phyloP scores from a whole-genome alignment of 2,113 vertebrate genomes.

The Seriola rivoliana region DNA sequence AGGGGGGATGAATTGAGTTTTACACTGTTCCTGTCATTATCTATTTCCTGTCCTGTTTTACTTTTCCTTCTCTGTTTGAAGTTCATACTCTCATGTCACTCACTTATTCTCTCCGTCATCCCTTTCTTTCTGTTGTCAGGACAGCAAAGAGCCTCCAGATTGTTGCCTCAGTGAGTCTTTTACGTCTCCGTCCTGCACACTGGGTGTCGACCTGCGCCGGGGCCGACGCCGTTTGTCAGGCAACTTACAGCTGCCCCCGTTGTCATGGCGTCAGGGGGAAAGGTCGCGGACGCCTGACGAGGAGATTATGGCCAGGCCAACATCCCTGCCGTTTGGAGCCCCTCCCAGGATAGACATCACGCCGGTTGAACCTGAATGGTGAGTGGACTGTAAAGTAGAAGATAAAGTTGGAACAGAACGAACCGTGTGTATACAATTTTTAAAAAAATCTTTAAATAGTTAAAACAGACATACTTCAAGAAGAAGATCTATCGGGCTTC shows the following conservation, averaged over 20 bases:
- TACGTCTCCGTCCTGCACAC: conserved; percentile 89
- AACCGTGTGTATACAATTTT: too few species aligned
- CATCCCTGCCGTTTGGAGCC: conserved; percentile 89
- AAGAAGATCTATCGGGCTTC: neutral
- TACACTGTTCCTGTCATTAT: neutral
- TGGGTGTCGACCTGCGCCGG: conserved; percentile 93
- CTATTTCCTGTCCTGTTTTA: neutral
- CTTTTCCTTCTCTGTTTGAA: neutral
- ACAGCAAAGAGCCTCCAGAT: conserved; percentile 89
- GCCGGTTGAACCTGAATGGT: conserved; percentile 92
- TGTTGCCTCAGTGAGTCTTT: conserved; percentile 92
- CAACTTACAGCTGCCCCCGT: conserved; percentile 92
- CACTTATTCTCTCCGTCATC: neutral
- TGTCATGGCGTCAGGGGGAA: conserved; percentile 93
- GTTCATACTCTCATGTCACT: too few species aligned
- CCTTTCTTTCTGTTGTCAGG: conserved; percentile 78
- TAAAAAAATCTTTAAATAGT: too few species aligned
- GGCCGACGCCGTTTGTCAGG: conserved; percentile 93
- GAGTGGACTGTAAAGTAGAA: conserved; percentile 57
- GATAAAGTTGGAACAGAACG: neutral
- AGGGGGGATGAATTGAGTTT: neutral
- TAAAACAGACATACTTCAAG: too few species aligned
- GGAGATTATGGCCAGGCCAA: conserved; percentile 89
- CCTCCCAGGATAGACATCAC: conserved; percentile 96
- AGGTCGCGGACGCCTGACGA: conserved; percentile 89